Evolutionary conservation across 2,113 vertebrate genomes (phyloP).

Genomic region (Pygoscelis antarcticus): DNA sequence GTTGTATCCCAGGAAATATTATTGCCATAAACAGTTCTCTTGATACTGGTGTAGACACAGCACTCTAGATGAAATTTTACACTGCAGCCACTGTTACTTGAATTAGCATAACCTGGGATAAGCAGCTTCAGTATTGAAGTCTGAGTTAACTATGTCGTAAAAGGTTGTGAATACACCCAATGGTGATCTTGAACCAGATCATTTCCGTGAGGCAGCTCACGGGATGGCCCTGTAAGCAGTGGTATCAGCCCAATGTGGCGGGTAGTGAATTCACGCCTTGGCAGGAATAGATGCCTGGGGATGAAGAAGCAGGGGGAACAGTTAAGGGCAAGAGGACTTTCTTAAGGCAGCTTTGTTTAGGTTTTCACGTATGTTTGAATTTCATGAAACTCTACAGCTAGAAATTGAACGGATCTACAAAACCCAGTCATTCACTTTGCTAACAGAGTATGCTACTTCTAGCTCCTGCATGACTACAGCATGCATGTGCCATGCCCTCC

Average conservation of each 20-base stretch:
- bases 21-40: not conserved
- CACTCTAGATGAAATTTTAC: not conserved
- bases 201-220: not conserved
- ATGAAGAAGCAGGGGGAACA: not conserved
- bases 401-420: not conserved
- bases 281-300: not conserved
- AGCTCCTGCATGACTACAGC: not conserved
- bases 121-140: not conserved
- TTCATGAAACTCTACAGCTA: not conserved
- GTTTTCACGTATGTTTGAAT: not conserved
- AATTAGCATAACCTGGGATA: not conserved
- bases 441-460: not conserved
- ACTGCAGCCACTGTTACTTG: not conserved
- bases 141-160: not conserved
- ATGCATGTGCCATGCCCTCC: accelerated
- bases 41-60: not conserved
- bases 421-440: not conserved
- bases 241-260: not conserved
- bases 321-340: not conserved
- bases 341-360: not conserved
- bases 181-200: not conserved
- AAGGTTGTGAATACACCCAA: not conserved
- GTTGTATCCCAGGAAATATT: not conserved
- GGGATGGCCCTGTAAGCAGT: not conserved
- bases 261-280: not conserved